A percentile compares a stretch with the other conserved stretches of the same genome.
Conservation (phyloP, 2,797 vertebrate genomes). For the Chaunax sp. region DNA sequence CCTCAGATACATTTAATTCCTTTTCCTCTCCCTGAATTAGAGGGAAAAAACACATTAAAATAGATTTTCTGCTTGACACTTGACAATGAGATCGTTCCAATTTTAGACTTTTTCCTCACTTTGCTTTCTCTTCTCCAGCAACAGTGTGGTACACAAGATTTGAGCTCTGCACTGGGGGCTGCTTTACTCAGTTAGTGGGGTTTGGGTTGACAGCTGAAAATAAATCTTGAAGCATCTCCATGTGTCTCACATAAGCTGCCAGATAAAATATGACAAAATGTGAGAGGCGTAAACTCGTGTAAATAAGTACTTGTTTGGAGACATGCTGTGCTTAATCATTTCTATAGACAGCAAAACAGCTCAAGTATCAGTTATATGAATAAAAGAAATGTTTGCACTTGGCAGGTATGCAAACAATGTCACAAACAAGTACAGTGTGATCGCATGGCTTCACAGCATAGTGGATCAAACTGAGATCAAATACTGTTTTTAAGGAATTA, state of each 20-base stretch:
- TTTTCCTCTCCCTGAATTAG: constrained; percentile 46
- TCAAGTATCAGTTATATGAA: not conserved
- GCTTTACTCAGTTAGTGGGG: not conserved
- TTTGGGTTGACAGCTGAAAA: constrained; percentile 4
- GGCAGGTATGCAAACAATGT: not conserved
- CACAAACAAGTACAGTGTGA: not conserved
- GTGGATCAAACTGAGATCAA: not conserved
- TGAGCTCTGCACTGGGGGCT: not conserved
- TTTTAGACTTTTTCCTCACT: constrained; percentile 29
- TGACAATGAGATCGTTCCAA: constrained; percentile 43
- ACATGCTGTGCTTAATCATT: not conserved
- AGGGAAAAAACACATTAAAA: constrained; percentile 53
- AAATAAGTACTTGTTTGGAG: not conserved
- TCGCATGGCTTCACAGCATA: constrained; percentile 4
- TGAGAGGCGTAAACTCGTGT: not conserved
- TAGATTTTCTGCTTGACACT: constrained; percentile 58
- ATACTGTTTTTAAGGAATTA: not conserved
- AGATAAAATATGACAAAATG: not conserved
- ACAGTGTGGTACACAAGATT: not conserved
- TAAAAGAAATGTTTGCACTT: not conserved
- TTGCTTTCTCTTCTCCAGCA: constrained; percentile 22
- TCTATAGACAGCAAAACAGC: not conserved
- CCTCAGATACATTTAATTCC: constrained; percentile 51
- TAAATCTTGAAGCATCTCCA: not conserved
- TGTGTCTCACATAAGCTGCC: not conserved